Evolutionary conservation across 2,797 vertebrate species (phyloP).

Genomic region (Gallinago stenura): DNA sequence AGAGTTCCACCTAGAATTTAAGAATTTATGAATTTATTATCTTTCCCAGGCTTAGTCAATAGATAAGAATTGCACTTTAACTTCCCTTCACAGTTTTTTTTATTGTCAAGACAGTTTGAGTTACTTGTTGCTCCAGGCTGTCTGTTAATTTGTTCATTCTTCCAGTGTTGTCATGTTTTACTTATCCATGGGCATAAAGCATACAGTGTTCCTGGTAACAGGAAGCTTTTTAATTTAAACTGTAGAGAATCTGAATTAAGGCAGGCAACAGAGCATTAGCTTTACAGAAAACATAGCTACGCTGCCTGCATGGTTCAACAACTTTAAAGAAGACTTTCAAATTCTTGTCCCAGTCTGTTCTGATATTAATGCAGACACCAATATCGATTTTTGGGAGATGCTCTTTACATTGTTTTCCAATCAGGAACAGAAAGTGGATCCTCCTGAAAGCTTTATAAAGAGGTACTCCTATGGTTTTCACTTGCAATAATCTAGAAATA

Average conservation of each 20-base stretch:
- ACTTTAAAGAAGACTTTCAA: neutral
- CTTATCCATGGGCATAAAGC: slow-evolving; percentile 43
- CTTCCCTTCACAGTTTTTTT: slow-evolving; percentile 28
- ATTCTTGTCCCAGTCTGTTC: neutral
- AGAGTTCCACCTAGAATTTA: slow-evolving; percentile 55
- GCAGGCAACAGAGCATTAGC: neutral
- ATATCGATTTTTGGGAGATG: neutral
- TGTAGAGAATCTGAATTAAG: slow-evolving; percentile 30
- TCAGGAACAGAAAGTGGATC: neutral
- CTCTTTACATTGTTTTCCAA: slow-evolving; percentile 3
- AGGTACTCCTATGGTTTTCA: neutral
- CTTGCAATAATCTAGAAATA: neutral
- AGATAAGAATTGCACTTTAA: slow-evolving; percentile 51
- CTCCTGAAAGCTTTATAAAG: neutral
- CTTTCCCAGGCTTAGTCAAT: slow-evolving; percentile 40
- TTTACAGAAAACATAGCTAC: slow-evolving; percentile 6
- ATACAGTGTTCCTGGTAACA: slow-evolving; percentile 43
- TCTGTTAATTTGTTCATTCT: slow-evolving; percentile 62
- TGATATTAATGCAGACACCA: neutral
- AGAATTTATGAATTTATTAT: slow-evolving; percentile 64
- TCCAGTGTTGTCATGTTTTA: slow-evolving; percentile 31
- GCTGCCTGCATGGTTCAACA: neutral
- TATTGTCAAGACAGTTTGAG: slow-evolving; percentile 55
- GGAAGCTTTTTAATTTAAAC: slow-evolving; percentile 65
- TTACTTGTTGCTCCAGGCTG: slow-evolving; percentile 51